Base-by-base conservation (phyloP, 2,113 vertebrate genomes). In the Ardeotis arabs region DNA sequence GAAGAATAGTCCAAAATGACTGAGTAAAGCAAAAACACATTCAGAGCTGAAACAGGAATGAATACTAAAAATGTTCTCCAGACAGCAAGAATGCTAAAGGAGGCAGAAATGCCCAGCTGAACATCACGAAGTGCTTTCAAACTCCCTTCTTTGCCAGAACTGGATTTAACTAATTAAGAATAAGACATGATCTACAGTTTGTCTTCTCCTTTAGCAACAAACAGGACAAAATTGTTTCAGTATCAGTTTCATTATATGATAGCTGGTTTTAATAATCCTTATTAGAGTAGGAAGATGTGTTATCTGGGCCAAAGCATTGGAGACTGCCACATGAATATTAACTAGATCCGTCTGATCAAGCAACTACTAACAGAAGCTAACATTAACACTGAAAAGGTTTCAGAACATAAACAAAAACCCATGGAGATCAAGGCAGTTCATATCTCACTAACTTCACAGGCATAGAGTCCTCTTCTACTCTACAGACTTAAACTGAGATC, bases 341-440 rank as follows among this genome's bases (percentile, higher is more conserved):
- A 89, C 52, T 72, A 60, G 8, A 82, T 41, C 22, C 39, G 39
- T 68, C 84, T 52, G 62, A 90, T 89, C 44, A 87, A 68, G 81
- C 66, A 92, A 14, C 58, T 84, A 55, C 44, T 63, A 84, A 60
- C 23, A 91, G 83, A 90, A 62, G 50, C 35, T 58, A 87, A 77
- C 41, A 90, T 59, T 74, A 90, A 70, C 60, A 87, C 74, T 91
- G 68, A 39, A 92, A 95, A 95, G 66, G n/a, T 86, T 95, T 86
- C 83, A 63, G 80, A 93, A 78, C 24, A 91, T 27, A 93, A 92
- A 89, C 52, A 92, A 92, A 89, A 75, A 1, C 80, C 66, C 77
- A 64, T 56, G 24, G 47, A 89, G 76, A 92, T 74, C 49, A 84
- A 84, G 80, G 44, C 25, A 84, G 89, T 12, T 89, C 25, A 6